A percentile compares a stretch with the other conserved stretches of the same genome.
These are phyloP conservation scores for Nineta flava DNA, from an alignment of 2,888 invertebrate genomes.

Conservation along the genomic window DNA sequence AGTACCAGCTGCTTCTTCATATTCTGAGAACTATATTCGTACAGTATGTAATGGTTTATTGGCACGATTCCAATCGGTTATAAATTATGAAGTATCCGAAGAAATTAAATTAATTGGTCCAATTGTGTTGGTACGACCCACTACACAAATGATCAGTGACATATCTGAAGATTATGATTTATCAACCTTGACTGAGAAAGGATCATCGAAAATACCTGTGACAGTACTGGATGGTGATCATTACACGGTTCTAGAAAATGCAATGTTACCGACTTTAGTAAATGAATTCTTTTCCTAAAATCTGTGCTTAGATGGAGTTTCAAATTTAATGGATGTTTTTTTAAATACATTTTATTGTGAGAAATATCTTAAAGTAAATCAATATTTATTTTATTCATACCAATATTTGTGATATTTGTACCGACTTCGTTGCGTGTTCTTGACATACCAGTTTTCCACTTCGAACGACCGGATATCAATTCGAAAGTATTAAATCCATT, in stretches of 20 bases:
- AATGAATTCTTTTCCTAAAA: neutral
- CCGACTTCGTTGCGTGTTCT: no score
- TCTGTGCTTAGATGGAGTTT: no score
- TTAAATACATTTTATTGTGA: no score
- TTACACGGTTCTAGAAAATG: neutral
- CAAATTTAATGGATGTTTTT: no score
- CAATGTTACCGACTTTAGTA: neutral
- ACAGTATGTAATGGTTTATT: constrained; percentile 29
- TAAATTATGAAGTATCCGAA: constrained; percentile 29
- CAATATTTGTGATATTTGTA: no score
- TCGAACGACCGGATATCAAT: no score
- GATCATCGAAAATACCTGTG: neutral
- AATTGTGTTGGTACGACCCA: constrained; percentile 45
- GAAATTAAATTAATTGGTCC: constrained; percentile 31
- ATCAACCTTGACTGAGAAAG: constrained; percentile 16
- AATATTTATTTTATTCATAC: no score
- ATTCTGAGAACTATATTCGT: constrained; percentile 28
- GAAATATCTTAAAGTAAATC: no score
- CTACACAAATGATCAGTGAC: constrained; percentile 33
- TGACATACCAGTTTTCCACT: no score
- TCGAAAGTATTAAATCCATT: no score
- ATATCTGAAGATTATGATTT: constrained; percentile 50
- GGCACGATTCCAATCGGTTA: constrained; percentile 36
- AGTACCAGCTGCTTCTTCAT: constrained; percentile 20
- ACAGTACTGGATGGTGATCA: neutral